A percentile compares a stretch with the other conserved stretches of the same genome.
These are phyloP conservation scores for Eristalinus aeneus DNA, from an alignment of 2,888 invertebrate species.

Conservation along the genomic window DNA sequence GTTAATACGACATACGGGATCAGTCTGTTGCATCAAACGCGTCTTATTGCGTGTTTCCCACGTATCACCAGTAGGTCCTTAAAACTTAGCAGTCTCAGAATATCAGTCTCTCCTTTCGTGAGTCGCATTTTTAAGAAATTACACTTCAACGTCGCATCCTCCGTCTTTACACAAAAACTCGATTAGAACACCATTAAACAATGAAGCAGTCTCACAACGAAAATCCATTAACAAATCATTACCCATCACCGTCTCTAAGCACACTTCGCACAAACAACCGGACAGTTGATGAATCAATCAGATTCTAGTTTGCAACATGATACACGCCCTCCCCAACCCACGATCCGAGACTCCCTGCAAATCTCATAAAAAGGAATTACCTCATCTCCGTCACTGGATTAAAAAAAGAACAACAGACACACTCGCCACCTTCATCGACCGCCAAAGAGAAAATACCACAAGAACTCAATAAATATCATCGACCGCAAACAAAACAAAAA, in stretches of 20 bases:
- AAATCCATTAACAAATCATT: not conserved
- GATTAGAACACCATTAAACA: too few species aligned
- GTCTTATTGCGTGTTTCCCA: too few species aligned
- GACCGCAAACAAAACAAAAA: not conserved
- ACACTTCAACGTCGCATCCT: too few species aligned
- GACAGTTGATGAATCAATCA: not conserved
- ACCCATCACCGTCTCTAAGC: not conserved
- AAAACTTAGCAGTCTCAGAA: too few species aligned
- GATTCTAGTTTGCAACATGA: not conserved
- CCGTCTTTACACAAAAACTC: too few species aligned
- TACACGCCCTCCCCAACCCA: not conserved
- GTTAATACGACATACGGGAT: too few species aligned
- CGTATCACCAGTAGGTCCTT: too few species aligned
- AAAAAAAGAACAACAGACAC: not conserved
- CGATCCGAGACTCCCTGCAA: not conserved
- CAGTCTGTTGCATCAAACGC: too few species aligned
- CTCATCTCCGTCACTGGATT: conserved; percentile 23
- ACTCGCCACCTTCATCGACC: conserved; percentile 24
- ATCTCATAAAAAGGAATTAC: conserved; percentile 41
- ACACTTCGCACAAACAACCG: not conserved
- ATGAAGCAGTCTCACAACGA: not conserved
- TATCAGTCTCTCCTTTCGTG: too few species aligned
- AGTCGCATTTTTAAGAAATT: too few species aligned
- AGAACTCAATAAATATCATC: conserved; percentile 53
- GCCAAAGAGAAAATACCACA: conserved; percentile 51